Conservation (phyloP, 2,797 vertebrate species). For the Perodicticus potto region DNA sequence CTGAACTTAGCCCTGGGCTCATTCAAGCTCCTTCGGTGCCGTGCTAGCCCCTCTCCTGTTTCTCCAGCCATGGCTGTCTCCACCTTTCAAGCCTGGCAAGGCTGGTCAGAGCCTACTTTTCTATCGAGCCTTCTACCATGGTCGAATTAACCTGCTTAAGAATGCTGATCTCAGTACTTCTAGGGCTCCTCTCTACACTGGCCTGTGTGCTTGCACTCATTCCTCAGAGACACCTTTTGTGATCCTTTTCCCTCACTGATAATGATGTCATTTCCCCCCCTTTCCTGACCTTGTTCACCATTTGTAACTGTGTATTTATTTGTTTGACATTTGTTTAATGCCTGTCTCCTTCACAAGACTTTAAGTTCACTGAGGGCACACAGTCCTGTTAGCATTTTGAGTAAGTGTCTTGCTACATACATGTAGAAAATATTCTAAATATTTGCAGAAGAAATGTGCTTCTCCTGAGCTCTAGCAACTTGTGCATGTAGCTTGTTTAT, state of each 20-base stretch:
- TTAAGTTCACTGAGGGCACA: not conserved
- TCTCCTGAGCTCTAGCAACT: not conserved
- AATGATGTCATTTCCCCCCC: not conserved
- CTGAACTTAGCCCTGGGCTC: not conserved
- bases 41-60: not conserved
- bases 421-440: not conserved
- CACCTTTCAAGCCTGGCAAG: not conserved
- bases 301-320: not conserved
- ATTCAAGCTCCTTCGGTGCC: not conserved
- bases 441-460: slow-evolving; percentile 3
- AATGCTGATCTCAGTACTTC: not conserved
- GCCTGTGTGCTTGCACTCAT: not conserved
- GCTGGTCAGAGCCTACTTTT: not conserved
- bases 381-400: not conserved
- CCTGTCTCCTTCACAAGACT: slow-evolving; percentile 27
- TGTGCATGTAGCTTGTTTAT: not conserved
- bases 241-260: not conserved
- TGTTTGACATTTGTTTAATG: slow-evolving; percentile 28
- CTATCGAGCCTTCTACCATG: not conserved
- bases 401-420: not conserved
- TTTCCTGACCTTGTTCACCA: not conserved
- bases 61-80: not conserved
- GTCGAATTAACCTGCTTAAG: not conserved
- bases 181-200: accelerated
- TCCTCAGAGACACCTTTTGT: not conserved